Evolutionary conservation across 1,140 invertebrate species (phyloP), one percentile per base, ranked within the genome.

Genomic region (Melipona quadrifasciata): DNA sequence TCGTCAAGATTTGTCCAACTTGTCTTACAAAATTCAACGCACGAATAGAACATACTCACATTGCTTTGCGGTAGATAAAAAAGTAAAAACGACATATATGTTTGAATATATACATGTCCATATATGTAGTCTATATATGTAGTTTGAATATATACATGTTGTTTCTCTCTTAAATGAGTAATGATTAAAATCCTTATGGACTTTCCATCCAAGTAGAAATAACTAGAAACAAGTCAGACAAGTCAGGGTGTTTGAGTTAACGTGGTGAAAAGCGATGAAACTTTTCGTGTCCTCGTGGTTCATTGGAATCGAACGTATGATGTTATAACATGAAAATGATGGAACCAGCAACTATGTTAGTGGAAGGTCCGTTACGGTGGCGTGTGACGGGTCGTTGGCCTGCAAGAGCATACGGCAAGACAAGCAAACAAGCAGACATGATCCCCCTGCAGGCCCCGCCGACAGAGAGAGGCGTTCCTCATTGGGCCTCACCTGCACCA

Each of bases 401-500:
- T 84, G 88, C 88, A 90, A 88, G 91, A 90, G 82, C 53, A 88
- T 84, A 90, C 80, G 83, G 76, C 82, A 90, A 80, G 80, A 87
- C 86, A 85, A 88, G 80, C 84, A 91, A 88, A 90, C 82, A 84
- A 90, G 89, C 89, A 82, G 91, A 90, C 91, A 89, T 88, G 88
- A 90, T 87, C 84, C 90, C 87, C 86, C 90, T 92, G 88, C 84
- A 89, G 87, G 86, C 81, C 91, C 84, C 61, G 81, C 85, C 82
- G 71, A 85, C 85, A 72, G 55, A 85, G 78, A 91, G 87, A 91
- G 89, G 82, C 87, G 87, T 90, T 90, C 87, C 90, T 89, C 87
- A 91, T 92, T 90, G 88, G 91, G 87, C 89, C 91, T 94, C 93
- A 94, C 93, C 93, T 94, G 93, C 93, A 94, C 92, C 92, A 92